phyloP scores from a whole-genome alignment of 2,888 invertebrate species.

The Drosophila paramelanica region DNA sequence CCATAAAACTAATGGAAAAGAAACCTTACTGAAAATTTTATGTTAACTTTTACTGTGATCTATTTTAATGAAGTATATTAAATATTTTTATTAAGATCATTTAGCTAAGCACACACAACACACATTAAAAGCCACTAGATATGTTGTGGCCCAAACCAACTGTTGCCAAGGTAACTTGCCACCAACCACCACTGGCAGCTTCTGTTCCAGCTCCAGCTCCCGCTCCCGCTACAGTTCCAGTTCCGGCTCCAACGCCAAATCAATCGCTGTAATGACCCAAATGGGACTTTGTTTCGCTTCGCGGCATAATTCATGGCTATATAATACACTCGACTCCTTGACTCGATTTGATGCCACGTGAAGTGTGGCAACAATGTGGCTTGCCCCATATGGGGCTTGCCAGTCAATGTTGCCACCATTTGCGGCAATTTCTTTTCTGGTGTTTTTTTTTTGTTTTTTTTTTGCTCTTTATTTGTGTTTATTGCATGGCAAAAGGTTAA shows the following conservation, averaged over 20 bases:
- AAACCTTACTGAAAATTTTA: background rate
- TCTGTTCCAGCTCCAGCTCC: background rate
- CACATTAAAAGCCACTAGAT: background rate
- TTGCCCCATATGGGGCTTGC: conserved; percentile 47
- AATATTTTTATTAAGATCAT: background rate
- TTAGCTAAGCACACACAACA: background rate
- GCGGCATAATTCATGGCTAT: conserved; percentile 41
- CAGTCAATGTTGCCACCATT: conserved; percentile 64
- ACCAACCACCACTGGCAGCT: background rate
- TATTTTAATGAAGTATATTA: background rate
- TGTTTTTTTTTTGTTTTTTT: conserved; percentile 8
- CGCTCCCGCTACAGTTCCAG: background rate
- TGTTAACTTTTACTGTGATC: background rate
- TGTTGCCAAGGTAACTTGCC: conserved; percentile 69
- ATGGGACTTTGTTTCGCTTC: conserved; percentile 36
- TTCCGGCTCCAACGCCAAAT: conserved; percentile 25
- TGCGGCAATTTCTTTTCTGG: conserved; percentile 49
- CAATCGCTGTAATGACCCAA: conserved; percentile 53
- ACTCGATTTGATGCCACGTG: conserved; percentile 22
- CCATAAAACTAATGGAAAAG: background rate
- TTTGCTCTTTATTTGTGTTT: conserved; percentile 32
- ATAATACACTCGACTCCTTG: conserved; percentile 30
- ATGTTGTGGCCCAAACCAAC: conserved; percentile 69
- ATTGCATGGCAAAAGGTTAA: conserved; percentile 66
- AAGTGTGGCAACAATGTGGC: conserved; percentile 50